Conservation (phyloP, 2,113 vertebrate species). For the Peucedramus taeniatus region DNA sequence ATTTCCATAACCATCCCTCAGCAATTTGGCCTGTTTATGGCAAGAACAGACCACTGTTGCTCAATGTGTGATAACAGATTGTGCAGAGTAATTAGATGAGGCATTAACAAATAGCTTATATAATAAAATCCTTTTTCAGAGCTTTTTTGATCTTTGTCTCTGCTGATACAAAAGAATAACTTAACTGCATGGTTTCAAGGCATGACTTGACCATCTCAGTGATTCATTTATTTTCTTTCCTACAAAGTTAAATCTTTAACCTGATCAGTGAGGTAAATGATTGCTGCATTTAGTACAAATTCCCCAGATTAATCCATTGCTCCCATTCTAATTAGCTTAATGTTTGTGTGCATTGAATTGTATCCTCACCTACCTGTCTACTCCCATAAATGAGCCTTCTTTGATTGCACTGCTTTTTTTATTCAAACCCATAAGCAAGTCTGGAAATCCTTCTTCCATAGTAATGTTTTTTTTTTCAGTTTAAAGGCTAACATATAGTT, state of each 20-base stretch:
- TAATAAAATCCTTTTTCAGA: background rate
- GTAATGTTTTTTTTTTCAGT: background rate
- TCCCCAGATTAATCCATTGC: slow-evolving; percentile 15
- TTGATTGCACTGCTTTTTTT: background rate
- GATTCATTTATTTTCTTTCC: background rate
- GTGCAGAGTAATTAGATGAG: background rate
- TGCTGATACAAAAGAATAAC: background rate
- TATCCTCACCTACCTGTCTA: slow-evolving; percentile 18
- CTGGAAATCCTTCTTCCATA: background rate
- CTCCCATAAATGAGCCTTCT: background rate
- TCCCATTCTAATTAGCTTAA: slow-evolving; percentile 36
- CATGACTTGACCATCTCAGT: background rate
- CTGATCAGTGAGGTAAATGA: slow-evolving; percentile 28
- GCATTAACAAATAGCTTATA: background rate
- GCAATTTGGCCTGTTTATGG: background rate
- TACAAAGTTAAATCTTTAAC: slow-evolving; percentile 19
- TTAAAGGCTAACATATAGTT: background rate
- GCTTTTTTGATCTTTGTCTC: background rate
- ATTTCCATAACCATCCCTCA: background rate
- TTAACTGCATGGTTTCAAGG: background rate
- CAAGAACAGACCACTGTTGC: background rate
- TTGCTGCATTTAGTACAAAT: slow-evolving; percentile 26
- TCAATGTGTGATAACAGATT: background rate
- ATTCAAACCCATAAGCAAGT: background rate
- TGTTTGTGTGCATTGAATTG: background rate